These are phyloP conservation scores for Gambusia yucatana DNA, from an alignment of 2,797 vertebrate species.

Conservation along the genomic window DNA sequence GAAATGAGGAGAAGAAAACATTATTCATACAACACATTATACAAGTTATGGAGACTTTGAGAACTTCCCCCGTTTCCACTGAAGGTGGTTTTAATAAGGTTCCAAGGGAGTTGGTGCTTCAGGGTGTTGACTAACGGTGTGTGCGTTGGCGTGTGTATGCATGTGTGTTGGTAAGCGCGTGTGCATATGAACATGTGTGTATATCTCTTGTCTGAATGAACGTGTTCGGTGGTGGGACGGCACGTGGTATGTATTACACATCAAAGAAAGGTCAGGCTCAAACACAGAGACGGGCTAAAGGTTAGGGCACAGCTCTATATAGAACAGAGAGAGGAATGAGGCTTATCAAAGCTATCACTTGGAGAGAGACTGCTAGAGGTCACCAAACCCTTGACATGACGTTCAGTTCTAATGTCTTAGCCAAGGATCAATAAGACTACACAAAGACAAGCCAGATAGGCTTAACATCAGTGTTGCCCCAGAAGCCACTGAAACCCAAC, in stretches of 20 bases:
- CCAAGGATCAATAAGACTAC: slow-evolving; percentile 79
- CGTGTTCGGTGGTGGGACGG: slow-evolving; percentile 64
- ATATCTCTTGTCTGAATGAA: slow-evolving; percentile 60
- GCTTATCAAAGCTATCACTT: slow-evolving; percentile 80
- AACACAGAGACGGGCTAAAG: slow-evolving; percentile 79
- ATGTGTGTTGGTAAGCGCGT: slow-evolving; percentile 28
- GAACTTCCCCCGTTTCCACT: slow-evolving; percentile 82
- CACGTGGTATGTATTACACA: slow-evolving; percentile 81
- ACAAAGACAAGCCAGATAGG: slow-evolving; percentile 79
- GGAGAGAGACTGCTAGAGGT: slow-evolving; percentile 78
- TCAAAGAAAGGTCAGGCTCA: slow-evolving; percentile 81
- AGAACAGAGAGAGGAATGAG: slow-evolving; percentile 79
- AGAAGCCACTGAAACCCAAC: slow-evolving; percentile 65
- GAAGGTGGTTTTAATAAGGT: slow-evolving; percentile 86
- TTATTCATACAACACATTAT: slow-evolving; percentile 85
- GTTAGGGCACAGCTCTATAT: slow-evolving; percentile 77
- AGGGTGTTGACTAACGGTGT: slow-evolving; percentile 72
- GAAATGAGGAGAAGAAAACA: slow-evolving; percentile 79
- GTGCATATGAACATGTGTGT: slow-evolving; percentile 53
- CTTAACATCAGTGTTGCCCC: slow-evolving; percentile 74
- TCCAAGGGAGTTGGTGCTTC: slow-evolving; percentile 81
- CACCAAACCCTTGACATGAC: slow-evolving; percentile 79
- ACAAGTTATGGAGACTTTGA: slow-evolving; percentile 84
- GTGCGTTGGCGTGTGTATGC: slow-evolving; percentile 47
- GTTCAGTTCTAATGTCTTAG: slow-evolving; percentile 80